A percentile compares a stretch with the other conserved stretches of the same genome.
These are phyloP conservation scores for Pseudomyrmex flavicornis DNA, from an alignment of 1,140 invertebrate species.

Conservation along the genomic window DNA sequence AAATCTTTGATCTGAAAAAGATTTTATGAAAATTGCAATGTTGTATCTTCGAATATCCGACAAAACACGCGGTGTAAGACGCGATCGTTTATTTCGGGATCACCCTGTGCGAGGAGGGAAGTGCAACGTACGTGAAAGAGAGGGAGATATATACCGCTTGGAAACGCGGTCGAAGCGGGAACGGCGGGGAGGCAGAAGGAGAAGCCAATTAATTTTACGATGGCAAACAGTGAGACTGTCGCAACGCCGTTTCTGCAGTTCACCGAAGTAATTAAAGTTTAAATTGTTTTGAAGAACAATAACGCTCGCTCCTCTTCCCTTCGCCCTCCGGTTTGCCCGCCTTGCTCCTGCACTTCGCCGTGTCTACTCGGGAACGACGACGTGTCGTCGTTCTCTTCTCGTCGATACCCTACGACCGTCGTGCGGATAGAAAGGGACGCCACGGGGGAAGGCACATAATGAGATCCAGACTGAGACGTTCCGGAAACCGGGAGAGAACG, in stretches of 20 bases:
- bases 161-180: conserved; percentile 63
- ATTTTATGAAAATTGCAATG: neutral
- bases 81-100: neutral
- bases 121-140: conserved; percentile 48
- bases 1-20: neutral
- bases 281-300: conserved; percentile 81
- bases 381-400: conserved; percentile 49
- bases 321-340: neutral
- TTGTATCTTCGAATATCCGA: neutral
- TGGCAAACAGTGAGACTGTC: conserved; percentile 80
- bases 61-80: too few species aligned
- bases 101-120: conserved; percentile 35
- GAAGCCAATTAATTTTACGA: conserved; percentile 80
- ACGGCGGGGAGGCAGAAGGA: conserved; percentile 59
- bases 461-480: conserved; percentile 58
- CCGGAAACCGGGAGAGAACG: conserved; percentile 55
- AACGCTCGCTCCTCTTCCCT: conserved; percentile 61
- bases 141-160: conserved; percentile 42
- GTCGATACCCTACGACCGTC: conserved; percentile 34
- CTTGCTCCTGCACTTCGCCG: neutral
- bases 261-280: conserved; percentile 80
- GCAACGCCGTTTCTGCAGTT: conserved; percentile 79
- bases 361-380: conserved; percentile 23
- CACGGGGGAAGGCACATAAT: conserved; percentile 8
- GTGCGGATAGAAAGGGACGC: neutral